Conservation (phyloP, 2,888 invertebrate genomes). For the Diaprepes abbreviatus region DNA sequence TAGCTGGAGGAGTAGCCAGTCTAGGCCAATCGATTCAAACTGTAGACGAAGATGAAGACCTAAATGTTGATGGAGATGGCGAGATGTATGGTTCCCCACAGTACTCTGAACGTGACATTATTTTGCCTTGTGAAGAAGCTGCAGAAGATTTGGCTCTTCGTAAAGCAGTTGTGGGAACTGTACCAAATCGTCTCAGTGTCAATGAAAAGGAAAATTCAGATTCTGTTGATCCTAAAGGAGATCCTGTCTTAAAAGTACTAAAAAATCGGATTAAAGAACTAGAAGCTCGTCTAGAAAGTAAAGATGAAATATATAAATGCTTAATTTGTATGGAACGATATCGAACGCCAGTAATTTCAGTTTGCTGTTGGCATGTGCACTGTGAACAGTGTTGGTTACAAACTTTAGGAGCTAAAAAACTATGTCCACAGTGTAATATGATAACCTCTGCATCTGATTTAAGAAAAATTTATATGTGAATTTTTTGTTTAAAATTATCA, state of each 20-base stretch:
- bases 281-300: slow-evolving; percentile 73
- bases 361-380: slow-evolving; percentile 97
- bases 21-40: slow-evolving; percentile 66
- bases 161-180: slow-evolving; percentile 68
- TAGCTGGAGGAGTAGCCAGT: slow-evolving; percentile 75
- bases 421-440: slow-evolving; percentile 96
- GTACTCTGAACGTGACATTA: slow-evolving; percentile 83
- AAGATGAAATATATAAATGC: slow-evolving; percentile 81
- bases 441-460: slow-evolving; percentile 91
- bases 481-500: slow-evolving; percentile 12
- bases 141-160: slow-evolving; percentile 71
- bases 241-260: slow-evolving; percentile 78
- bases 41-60: slow-evolving; percentile 76
- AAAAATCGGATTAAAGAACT: slow-evolving; percentile 83
- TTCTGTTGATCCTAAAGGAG: slow-evolving; percentile 53
- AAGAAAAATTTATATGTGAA: slow-evolving; percentile 88
- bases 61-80: slow-evolving; percentile 91
- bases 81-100: slow-evolving; percentile 89
- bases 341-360: slow-evolving; percentile 89
- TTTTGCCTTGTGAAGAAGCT: slow-evolving; percentile 72
- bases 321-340: slow-evolving; percentile 91
- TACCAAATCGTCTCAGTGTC: slow-evolving; percentile 53
- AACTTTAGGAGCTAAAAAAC: slow-evolving; percentile 85
- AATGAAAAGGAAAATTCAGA: slow-evolving; percentile 46
- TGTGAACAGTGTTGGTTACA: slow-evolving; percentile 88